Conservation (phyloP, 2,888 invertebrate genomes). For the Cephus pulcher region DNA sequence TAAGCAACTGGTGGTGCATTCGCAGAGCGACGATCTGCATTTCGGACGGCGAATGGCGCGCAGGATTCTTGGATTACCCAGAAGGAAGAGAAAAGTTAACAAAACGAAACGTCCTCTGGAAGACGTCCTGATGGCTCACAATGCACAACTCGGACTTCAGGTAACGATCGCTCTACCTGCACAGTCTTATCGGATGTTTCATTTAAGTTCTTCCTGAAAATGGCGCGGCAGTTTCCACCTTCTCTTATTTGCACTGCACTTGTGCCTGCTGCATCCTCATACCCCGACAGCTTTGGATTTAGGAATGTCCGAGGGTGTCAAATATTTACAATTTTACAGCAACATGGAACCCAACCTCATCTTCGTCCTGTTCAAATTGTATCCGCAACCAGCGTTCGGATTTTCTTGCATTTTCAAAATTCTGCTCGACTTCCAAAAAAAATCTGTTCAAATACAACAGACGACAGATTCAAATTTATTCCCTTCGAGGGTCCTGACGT, state of each 20-base stretch:
- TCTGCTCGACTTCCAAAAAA: background rate
- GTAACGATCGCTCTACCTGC: background rate
- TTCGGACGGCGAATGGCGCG: slow-evolving; percentile 15
- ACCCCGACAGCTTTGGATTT: background rate
- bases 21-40: slow-evolving; percentile 9
- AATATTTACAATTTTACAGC: slow-evolving; percentile 41
- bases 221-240: background rate
- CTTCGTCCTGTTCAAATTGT: slow-evolving; percentile 23
- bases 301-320: slow-evolving; percentile 25
- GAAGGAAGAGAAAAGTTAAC: background rate
- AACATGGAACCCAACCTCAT: slow-evolving; percentile 18
- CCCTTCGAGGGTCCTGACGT: no score
- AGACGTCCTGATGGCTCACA: slow-evolving; percentile 8
- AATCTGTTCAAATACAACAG: no score
- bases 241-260: slow-evolving; percentile 42
- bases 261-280: slow-evolving; percentile 27
- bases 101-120: background rate
- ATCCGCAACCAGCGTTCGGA: background rate
- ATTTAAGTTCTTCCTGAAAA: background rate
- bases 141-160: slow-evolving; percentile 6
- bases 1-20: background rate
- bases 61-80: slow-evolving; percentile 6
- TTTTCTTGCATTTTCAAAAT: background rate
- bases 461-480: background rate
- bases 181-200: background rate